Conservation (phyloP, 92 coral and sea anemone species). For the Porites lobata region DNA sequence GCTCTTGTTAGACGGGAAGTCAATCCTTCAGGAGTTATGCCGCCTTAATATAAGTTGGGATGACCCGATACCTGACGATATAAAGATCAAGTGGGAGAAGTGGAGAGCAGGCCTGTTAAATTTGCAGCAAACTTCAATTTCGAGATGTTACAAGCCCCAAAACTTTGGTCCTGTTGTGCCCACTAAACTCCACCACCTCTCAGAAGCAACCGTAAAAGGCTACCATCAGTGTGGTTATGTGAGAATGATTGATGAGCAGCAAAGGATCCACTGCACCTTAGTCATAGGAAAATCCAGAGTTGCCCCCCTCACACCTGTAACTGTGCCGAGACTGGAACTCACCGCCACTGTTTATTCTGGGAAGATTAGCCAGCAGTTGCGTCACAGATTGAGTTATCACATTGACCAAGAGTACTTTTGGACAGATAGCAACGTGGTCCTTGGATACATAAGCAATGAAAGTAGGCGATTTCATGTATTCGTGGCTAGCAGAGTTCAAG, state of each 20-base stretch:
- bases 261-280: slow-evolving; percentile 51
- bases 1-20: no score
- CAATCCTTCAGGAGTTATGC: no score
- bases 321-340: slow-evolving; percentile 60
- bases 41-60: no score
- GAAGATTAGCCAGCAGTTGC: not conserved
- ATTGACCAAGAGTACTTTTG: slow-evolving; percentile 38
- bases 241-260: slow-evolving; percentile 33
- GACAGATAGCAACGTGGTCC: slow-evolving; percentile 68
- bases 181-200: slow-evolving; percentile 49
- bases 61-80: no score
- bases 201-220: slow-evolving; percentile 33
- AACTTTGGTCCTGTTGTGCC: slow-evolving; percentile 44
- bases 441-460: slow-evolving; percentile 62
- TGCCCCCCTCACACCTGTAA: slow-evolving; percentile 43
- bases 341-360: slow-evolving; percentile 14
- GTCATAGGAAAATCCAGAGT: slow-evolving; percentile 46
- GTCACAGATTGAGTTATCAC: not conserved
- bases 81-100: no score
- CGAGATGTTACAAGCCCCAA: slow-evolving; percentile 57
- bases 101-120: slow-evolving; percentile 29
- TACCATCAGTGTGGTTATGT: slow-evolving; percentile 71
- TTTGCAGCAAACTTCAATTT: slow-evolving; percentile 25
- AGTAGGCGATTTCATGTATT: slow-evolving; percentile 58
- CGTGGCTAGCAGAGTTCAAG: slow-evolving; percentile 62